These are phyloP conservation scores for Cerastoderma edule DNA, from an alignment of 2,888 invertebrate genomes.

Conservation along the genomic window DNA sequence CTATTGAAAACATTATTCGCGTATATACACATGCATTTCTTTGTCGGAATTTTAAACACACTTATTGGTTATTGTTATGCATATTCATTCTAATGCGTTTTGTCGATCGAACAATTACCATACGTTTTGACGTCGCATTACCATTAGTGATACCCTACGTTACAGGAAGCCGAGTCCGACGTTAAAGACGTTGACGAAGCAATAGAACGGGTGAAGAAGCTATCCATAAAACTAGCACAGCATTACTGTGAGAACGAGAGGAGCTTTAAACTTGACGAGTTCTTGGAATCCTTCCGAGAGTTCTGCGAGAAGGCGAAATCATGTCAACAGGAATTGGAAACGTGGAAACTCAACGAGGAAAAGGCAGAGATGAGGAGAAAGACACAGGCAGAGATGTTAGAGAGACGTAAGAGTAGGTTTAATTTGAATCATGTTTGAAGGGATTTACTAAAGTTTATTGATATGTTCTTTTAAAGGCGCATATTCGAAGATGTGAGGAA, in stretches of 20 bases:
- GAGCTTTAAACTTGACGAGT: constrained; percentile 96
- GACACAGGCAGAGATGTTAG: constrained; percentile 87
- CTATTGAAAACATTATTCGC: too few relatives aligned
- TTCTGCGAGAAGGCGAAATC: constrained; percentile 89
- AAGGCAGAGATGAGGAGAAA: constrained; percentile 92
- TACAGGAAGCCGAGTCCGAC: constrained; percentile 75
- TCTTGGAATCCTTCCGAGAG: constrained; percentile 93
- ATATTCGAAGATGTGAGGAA: too few relatives aligned
- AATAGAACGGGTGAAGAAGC: constrained; percentile 69
- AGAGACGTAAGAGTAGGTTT: constrained; percentile 71
- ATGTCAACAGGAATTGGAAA: constrained; percentile 88
- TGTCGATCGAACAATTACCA: too few relatives aligned
- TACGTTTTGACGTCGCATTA: too few relatives aligned
- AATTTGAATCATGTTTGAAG: too few relatives aligned
- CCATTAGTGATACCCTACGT: too few relatives aligned
- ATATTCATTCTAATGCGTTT: too few relatives aligned
- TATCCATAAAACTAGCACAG: constrained; percentile 91
- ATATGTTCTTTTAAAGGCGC: too few relatives aligned
- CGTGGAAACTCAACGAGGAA: constrained; percentile 92
- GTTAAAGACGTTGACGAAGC: constrained; percentile 74
- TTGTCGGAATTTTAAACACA: too few relatives aligned
- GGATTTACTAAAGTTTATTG: too few relatives aligned
- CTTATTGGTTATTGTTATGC: too few relatives aligned
- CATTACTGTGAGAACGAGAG: constrained; percentile 97
- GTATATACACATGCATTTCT: too few relatives aligned